Base-by-base conservation (phyloP, 2,113 vertebrate genomes). In the Tiliqua scincoides region DNA sequence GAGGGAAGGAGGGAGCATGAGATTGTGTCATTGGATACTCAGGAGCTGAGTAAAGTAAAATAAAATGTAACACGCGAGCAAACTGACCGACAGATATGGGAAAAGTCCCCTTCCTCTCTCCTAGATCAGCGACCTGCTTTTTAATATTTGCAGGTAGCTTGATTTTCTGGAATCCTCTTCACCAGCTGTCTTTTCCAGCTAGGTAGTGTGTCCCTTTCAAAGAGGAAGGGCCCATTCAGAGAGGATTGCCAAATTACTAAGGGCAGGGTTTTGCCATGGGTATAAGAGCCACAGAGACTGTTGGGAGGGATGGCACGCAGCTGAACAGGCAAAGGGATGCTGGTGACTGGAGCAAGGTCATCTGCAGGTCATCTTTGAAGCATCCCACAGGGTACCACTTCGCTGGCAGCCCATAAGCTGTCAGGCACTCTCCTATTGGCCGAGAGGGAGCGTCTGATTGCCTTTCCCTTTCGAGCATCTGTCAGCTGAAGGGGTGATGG, bases 301-400 rank as follows among this genome's bases (percentile, higher is more conserved):
- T 27, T 82, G 79, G 79, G 79, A 77, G 30, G 52, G 57, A 79
- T 88, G 81, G 81, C 74, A 63, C 52, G 68, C 68, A 73, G 82
- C 75, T 25, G 43, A 73, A 68, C 70, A 73, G 59, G 48, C 63
- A 76, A 48, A 43, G 63, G 68, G 15, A 37, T 25, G 71, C 27
- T 67, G 43, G 68, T 18, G 59, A 63, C 2, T 40, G 35, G 76
- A 59, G 48, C 35, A 73, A 85, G 83, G 87, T 88, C 87, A 88
- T 80, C 52, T 30, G 37, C 83, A 35, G 87, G 87, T 76, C 83
- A 88, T 61, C n/a, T 32, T 37, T n/a, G 71, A 82, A 67, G 12
- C 68, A 32, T 84, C 43, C 73, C 61, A 52, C 25, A 10, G 84
- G 75, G 87, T 83, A 84, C 67, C 86, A 72, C 40, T 84, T 72